A percentile compares a stretch with the other conserved stretches of the same genome.
These are phyloP conservation scores for Sylvia atricapilla DNA, from an alignment of 2,113 vertebrate genomes.

Conservation along the genomic window DNA sequence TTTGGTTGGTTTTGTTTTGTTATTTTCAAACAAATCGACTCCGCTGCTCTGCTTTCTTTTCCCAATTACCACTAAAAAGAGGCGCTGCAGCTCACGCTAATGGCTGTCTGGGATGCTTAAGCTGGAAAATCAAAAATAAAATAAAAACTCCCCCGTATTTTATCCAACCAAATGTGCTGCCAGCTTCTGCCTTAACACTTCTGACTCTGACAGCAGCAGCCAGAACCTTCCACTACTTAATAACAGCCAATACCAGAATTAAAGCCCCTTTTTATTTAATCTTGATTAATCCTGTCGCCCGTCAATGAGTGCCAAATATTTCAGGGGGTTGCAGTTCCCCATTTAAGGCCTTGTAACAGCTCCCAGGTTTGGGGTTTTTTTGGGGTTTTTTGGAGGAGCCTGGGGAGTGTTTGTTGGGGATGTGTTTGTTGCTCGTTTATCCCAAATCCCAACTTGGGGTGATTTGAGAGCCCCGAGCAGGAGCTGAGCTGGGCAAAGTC, in stretches of 20 bases:
- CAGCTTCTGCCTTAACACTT: neutral
- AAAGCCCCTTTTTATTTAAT: neutral
- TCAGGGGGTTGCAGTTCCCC: neutral
- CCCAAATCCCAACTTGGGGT: neutral
- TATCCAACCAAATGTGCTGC: neutral
- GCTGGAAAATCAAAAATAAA: neutral
- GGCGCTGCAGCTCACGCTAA: neutral
- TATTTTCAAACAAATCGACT: slow-evolving; percentile 33
- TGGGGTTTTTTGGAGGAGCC: neutral
- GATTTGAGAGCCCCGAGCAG: neutral
- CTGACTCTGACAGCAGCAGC: neutral
- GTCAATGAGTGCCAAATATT: neutral
- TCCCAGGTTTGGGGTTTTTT: no score
- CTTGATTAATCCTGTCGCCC: neutral
- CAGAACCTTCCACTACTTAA: neutral
- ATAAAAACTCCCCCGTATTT: neutral
- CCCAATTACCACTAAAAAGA: slow-evolving; percentile 29
- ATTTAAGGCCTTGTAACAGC: neutral
- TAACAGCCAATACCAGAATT: neutral
- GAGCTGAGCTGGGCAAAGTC: neutral
- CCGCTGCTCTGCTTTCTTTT: slow-evolving; percentile 19
- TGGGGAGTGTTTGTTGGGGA: neutral
- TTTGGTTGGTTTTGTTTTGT: neutral
- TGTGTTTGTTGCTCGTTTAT: neutral
- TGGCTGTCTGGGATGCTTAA: neutral